Base-by-base conservation (phyloP, 2,797 vertebrate genomes). In the Carduelis carduelis region DNA sequence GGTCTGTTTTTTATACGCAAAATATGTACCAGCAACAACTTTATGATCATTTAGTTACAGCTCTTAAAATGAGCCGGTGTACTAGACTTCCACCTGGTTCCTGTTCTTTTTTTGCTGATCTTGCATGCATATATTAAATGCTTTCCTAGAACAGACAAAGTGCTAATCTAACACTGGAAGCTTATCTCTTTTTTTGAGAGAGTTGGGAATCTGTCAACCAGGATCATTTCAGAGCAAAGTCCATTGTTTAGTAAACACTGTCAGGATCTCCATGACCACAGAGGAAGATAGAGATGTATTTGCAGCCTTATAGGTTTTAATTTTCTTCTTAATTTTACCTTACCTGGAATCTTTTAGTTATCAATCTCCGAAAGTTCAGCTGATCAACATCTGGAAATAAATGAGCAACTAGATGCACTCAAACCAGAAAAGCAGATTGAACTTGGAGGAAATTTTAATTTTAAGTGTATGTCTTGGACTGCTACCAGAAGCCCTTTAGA, bases 391-490 rank as follows among this genome's bases (percentile, higher is more conserved):
- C 79, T 96, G 82, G 35, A 93, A 74, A 64, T 57, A 91, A 90
- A 83, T 60, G 1, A 87, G 56, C 87, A 89, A 76, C 43, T 90
- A 68, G 46, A 93, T 89, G 69, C 49, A 81, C 27, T 30, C 86
- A 93, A 95, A 94, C 30, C 59, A 96, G 64, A 91, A 92, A 83
- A 84, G 49, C 63, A 46, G 55, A 95, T 28, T 92, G 74, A 95
- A 60, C 47, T 90, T 1, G 0, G 66, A 82, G 56, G 56, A 96
- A 84, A 77, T 87, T 78, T 92, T 95, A 89, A 92, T 95, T 96
- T 96, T 90, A 92, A 94, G 83, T 88, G 47, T 96, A 84, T 93
- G 94, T 89, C 77, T 96, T 97, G 95, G 94, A 93, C 50, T 76
- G 37, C 49, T 87, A 93, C 95, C 93, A 96, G 90, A 93, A 90